Base-by-base conservation (phyloP, 2,113 vertebrate genomes). In the Camelus dromedarius region DNA sequence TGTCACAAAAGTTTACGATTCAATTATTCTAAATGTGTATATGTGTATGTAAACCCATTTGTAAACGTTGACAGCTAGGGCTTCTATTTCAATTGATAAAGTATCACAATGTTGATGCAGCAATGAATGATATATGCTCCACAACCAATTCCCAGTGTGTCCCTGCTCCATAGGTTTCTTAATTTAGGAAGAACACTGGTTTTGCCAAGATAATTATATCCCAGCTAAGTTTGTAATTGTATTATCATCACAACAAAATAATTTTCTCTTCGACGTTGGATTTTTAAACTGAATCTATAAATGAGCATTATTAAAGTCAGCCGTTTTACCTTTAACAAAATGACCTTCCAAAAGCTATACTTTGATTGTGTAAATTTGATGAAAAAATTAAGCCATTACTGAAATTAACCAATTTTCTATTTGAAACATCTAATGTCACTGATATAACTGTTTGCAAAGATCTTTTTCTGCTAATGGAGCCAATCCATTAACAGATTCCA, bases 391-490 rank as follows among this genome's bases (percentile, higher is more conserved):
- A 95, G 60, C 28, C 46, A 76, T 93, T 96, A 93, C 58, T 95
- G 77, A 85, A 96, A 95, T 93, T 91, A 96, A 70, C 52, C 58
- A 76, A 67, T 96, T 96, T 96, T 95, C 66, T 76, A 19, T 93
- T 85, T 85, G 58, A 93, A 91, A 5, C 60, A 81, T 87, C 42
- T 94, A 90, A 94, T 73, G 54, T 76, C 58, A 70, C 28, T 69
- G 60, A 93, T 86, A 64, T 64, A 92, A 72, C 82, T 64, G 19
- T 93, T 77, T 90, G 46, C 46, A 93, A 96, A 97, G 38, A 93
- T 85, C 8, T 76, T 96, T 87, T 89, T 80, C 64, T 79, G 77
- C 48, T 91, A 93, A 93, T 89, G 88, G 64, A 91, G 70, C 15
- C 64, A 88, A 88, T 12, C 12, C 72, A 81, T 60, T 96, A 93